A percentile compares a stretch with the other conserved stretches of the same genome.
Conservation (phyloP, 2,113 vertebrate species). For the Pelodiscus sinensis region DNA sequence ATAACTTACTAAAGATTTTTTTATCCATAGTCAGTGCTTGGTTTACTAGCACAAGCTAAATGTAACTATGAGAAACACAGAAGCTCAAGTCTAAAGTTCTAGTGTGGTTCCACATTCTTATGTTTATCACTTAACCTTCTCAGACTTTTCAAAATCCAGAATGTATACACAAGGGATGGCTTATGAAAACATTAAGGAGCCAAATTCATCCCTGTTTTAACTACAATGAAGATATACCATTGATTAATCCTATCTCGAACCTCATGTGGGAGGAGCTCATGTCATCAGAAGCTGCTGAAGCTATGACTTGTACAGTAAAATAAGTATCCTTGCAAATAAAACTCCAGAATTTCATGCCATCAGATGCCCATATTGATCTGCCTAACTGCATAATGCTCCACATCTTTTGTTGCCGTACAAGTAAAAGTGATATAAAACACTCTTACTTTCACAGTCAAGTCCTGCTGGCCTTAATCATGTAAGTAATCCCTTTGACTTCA, state of each 20-base stretch:
- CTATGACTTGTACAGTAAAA: not conserved
- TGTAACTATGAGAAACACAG: constrained; percentile 54
- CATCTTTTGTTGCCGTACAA: not conserved
- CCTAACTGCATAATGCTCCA: not conserved
- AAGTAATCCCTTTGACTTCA: not conserved
- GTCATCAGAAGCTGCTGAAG: not conserved
- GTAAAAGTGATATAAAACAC: not conserved
- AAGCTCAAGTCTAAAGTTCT: constrained; percentile 64
- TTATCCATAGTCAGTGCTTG: constrained; percentile 62
- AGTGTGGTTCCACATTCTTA: constrained; percentile 64
- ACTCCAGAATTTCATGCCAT: not conserved
- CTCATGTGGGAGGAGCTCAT: not conserved
- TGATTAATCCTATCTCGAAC: not conserved
- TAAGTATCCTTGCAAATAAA: not conserved
- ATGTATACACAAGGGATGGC: constrained; percentile 66
- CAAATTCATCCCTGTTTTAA: constrained; percentile 46
- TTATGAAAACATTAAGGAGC: constrained; percentile 40
- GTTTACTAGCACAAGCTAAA: constrained; percentile 74
- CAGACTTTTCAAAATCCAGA: constrained; percentile 70
- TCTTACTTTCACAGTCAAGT: not conserved
- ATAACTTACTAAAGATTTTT: constrained; percentile 72
- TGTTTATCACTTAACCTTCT: constrained; percentile 73
- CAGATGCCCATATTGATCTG: not conserved
- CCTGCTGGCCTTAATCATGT: not conserved
- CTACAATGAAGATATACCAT: not conserved